These are phyloP conservation scores for Euura lappo DNA, from an alignment of 1,140 invertebrate genomes.

Conservation along the genomic window DNA sequence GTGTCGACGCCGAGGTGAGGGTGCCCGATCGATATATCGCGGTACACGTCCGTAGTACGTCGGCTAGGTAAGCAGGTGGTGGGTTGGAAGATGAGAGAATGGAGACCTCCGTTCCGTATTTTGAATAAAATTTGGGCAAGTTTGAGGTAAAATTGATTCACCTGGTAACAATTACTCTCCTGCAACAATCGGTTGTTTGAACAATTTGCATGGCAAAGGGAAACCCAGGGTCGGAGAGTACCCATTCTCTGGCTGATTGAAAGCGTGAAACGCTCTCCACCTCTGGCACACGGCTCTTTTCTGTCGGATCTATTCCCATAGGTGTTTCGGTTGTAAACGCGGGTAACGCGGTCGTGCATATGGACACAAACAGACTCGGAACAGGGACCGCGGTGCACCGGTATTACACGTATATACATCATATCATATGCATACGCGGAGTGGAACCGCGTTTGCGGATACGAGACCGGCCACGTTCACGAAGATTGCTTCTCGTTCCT, in stretches of 20 bases:
- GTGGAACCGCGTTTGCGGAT: neutral
- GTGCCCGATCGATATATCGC: too few species aligned
- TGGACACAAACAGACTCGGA: too few species aligned
- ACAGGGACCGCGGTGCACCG: too few species aligned
- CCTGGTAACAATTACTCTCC: neutral
- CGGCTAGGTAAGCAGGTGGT: too few species aligned
- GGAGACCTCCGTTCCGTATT: too few species aligned
- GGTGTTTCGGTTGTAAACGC: neutral
- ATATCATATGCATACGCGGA: constrained; percentile 1
- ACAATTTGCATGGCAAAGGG: constrained; percentile 5
- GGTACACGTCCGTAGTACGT: too few species aligned
- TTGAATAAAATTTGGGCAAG: too few species aligned
- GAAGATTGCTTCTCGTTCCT: neutral
- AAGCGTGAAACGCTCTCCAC: neutral
- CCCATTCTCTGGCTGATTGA: neutral
- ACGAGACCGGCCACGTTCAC: neutral
- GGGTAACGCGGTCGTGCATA: neutral
- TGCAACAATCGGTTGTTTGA: constrained; percentile 1
- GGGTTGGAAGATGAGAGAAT: constrained; percentile 8
- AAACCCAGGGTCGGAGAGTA: neutral
- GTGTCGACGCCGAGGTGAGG: too few species aligned
- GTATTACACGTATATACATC: neutral
- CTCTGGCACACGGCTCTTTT: neutral
- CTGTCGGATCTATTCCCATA: neutral
- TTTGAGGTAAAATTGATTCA: neutral